A percentile compares a stretch with the other conserved stretches of the same genome.
Conservation (phyloP, 2,888 invertebrate species). For the Nephrocerus scutellatus region DNA sequence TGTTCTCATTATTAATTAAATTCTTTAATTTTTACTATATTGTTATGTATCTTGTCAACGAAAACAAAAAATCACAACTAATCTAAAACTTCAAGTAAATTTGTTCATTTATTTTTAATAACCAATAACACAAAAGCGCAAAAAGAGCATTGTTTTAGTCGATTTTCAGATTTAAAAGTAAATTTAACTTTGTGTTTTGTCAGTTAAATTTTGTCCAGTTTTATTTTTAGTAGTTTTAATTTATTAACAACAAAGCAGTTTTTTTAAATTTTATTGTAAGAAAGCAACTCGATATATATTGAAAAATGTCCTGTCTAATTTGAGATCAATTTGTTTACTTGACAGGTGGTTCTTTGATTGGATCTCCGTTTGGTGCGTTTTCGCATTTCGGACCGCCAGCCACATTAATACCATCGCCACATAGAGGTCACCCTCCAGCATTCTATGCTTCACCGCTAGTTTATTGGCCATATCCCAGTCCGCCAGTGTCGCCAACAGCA, state of each 20-base stretch:
- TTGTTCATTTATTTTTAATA: too few species aligned
- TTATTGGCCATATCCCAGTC: slow-evolving; percentile 92
- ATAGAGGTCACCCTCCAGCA: slow-evolving; percentile 36
- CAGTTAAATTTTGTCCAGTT: slow-evolving; percentile 11
- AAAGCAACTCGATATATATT: too few species aligned
- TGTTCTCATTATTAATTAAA: slow-evolving; percentile 34
- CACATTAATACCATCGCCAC: slow-evolving; percentile 41
- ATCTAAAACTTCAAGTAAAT: background rate
- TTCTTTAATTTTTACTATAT: slow-evolving; percentile 9
- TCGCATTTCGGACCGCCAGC: slow-evolving; percentile 47
- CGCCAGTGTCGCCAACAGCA: slow-evolving; percentile 86
- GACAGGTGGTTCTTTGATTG: slow-evolving; percentile 56
- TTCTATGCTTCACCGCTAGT: slow-evolving; percentile 63
- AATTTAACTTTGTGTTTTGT: slow-evolving; percentile 1
- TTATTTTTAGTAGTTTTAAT: slow-evolving; percentile 1
- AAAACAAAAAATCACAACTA: slow-evolving; percentile 7
- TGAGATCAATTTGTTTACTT: slow-evolving; percentile 1
- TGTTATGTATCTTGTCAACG: slow-evolving; percentile 18
- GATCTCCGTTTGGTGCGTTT: slow-evolving; percentile 45
- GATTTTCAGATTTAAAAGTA: slow-evolving; percentile 1
- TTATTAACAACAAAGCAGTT: too few species aligned
- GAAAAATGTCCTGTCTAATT: too few species aligned
- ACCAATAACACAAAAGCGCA: too few species aligned
- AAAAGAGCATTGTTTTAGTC: slow-evolving; percentile 8
- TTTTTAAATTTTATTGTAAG: too few species aligned